phyloP scores from a whole-genome alignment of 2,797 vertebrate species.

The Helicolenus hilgendorfi region DNA sequence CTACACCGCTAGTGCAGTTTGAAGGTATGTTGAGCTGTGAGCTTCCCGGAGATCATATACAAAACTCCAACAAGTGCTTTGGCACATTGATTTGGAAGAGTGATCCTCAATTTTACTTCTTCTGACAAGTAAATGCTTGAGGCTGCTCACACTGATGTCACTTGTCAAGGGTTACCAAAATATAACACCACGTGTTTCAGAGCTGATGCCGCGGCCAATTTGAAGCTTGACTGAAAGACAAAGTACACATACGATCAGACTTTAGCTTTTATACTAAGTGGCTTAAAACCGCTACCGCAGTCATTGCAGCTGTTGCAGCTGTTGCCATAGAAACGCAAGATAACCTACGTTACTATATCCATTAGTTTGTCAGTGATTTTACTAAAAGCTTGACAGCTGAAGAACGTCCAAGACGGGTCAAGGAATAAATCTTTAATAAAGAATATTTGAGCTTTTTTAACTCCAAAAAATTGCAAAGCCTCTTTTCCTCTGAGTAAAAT shows the following conservation, averaged over 20 bases:
- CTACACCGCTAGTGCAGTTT: neutral
- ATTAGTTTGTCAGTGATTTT: neutral
- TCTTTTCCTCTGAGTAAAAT: neutral
- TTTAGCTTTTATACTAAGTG: neutral
- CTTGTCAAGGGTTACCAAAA: constrained; percentile 49
- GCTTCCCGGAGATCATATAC: neutral
- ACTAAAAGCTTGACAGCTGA: neutral
- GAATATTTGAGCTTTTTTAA: neutral
- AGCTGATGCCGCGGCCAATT: constrained; percentile 22
- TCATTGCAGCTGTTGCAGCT: neutral
- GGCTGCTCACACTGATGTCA: constrained; percentile 44
- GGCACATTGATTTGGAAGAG: constrained; percentile 45
- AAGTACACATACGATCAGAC: neutral
- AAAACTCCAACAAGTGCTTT: constrained; percentile 11
- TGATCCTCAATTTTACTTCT: constrained; percentile 29
- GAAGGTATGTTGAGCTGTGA: neutral
- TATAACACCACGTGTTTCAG: constrained; percentile 15
- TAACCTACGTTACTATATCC: neutral
- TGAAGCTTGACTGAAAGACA: neutral
- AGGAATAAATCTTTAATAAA: neutral
- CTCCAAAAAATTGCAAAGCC: neutral
- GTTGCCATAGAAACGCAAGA: neutral
- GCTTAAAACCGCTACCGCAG: neutral
- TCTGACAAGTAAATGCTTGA: constrained; percentile 55
- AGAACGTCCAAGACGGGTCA: neutral